Percentiles rank a stretch among this genome's conserved stretches.
These are phyloP conservation scores for Trissoscelio sp. DNA, from an alignment of 2,888 invertebrate genomes.

Conservation along the genomic window DNA sequence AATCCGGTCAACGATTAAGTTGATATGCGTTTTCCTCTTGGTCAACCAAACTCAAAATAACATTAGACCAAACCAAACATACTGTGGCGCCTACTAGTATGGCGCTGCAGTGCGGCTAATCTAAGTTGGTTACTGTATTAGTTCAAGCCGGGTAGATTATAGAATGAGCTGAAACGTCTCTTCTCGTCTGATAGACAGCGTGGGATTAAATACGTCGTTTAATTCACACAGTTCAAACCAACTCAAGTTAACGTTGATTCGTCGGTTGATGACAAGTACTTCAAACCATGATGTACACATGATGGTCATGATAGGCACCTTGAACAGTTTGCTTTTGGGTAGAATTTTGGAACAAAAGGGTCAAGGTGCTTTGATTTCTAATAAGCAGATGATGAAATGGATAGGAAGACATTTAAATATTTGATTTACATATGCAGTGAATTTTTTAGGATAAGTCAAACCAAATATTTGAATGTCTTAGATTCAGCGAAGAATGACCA, in stretches of 20 bases:
- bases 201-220: slow-evolving; percentile 36
- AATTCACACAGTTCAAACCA: slow-evolving; percentile 38
- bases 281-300: slow-evolving; percentile 27
- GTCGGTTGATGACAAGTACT: slow-evolving; percentile 35
- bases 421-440: not conserved
- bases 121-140: slow-evolving; percentile 61
- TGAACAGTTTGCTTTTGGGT: slow-evolving; percentile 32
- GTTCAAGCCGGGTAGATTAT: slow-evolving; percentile 64
- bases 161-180: slow-evolving; percentile 47
- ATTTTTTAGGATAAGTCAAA: not conserved
- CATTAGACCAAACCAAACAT: slow-evolving; percentile 47
- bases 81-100: slow-evolving; percentile 33
- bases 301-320: slow-evolving; percentile 10
- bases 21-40: slow-evolving; percentile 57
- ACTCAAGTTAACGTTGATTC: slow-evolving; percentile 27
- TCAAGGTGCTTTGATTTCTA: slow-evolving; percentile 13
- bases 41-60: slow-evolving; percentile 44
- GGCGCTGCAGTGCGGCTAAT: slow-evolving; percentile 52
- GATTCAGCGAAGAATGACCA: slow-evolving; percentile 38
- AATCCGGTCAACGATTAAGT: slow-evolving; percentile 61
- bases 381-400: slow-evolving; percentile 25
- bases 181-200: slow-evolving; percentile 15
- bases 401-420: slow-evolving; percentile 35
- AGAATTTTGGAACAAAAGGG: no score
- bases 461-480: slow-evolving; percentile 33